A percentile compares a stretch with the other conserved stretches of the same genome.
phyloP scores from a whole-genome alignment of 2,797 vertebrate genomes.

The Carcharodon carcharias region DNA sequence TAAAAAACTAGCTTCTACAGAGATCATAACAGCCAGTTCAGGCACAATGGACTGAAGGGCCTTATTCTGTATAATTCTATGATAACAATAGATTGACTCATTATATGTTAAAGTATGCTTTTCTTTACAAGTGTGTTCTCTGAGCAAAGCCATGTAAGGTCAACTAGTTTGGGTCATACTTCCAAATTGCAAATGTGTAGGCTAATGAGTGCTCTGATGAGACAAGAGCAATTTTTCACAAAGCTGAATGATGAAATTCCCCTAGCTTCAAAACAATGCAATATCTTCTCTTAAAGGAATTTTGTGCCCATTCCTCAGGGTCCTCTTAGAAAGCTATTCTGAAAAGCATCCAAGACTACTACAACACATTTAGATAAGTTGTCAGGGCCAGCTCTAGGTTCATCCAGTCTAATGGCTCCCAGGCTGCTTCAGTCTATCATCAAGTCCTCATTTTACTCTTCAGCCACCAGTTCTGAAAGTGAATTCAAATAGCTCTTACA shows the following conservation, averaged over 20 bases:
- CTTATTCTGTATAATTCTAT: background rate
- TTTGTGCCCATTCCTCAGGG: background rate
- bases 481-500: background rate
- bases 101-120: background rate
- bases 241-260: background rate
- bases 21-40: background rate
- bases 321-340: conserved; percentile 18
- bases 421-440: conserved; percentile 18
- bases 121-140: background rate
- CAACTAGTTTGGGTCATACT: background rate
- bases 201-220: background rate
- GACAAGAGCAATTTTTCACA: background rate
- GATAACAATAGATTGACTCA: background rate
- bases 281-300: background rate
- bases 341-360: conserved; percentile 17
- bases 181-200: conserved; percentile 1
- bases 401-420: conserved; percentile 29
- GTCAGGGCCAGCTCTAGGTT: background rate
- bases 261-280: background rate
- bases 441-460: background rate
- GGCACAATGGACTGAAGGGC: background rate
- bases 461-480: conserved; percentile 1
- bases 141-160: background rate
- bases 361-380: conserved; percentile 20
- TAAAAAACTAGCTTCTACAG: background rate